Evolutionary conservation across 2,797 vertebrate genomes (phyloP), one percentile per base, ranked within the genome.

Genomic region (Microhierax caerulescens): DNA sequence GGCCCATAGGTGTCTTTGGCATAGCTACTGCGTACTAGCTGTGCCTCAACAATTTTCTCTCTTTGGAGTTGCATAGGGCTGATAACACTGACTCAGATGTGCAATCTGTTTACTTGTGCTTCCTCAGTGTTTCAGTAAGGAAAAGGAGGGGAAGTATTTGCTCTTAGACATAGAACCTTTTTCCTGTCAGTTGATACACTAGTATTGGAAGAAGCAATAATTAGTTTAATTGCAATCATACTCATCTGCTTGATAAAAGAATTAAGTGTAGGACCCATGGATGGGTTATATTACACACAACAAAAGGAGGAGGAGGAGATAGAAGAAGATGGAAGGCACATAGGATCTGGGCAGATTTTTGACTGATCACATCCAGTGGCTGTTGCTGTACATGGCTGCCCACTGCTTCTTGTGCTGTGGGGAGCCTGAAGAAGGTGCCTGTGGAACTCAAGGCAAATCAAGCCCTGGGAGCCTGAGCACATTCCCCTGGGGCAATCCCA

Each of bases 381-480:
- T 3, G 0, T 18, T 53, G 24, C 8, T 82, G 28, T 50, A 20
- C 13, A 2, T 32, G 51, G 32, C 19, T 85, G 10, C 18, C 14
- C 11, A 27, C 1, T 10, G 13, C 5, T 59, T 20, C 34, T 85
- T 69, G 13, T 74, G 30, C 24, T 8, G 21, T 21, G 56, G 23
- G 15, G 6, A 88, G 7, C 22, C 17, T 81, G 24, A 51, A 77
- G 7, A 2, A 1, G 10, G 8, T 47, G 20, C 20, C 30, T 90
- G 45, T 24, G 20, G 27, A 69, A 14, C 39, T 77, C n/a, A 56
- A 37, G 21, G 17, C 6, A 78, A 70, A 51, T 7, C 12, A 74
- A 74, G 13, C 8, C 18, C 18, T 89, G 15, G 11, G 11, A 57
- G 11, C 12, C 9, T 63, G 30, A 21, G 7, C 0, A 0, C 0